A percentile compares a stretch with the other conserved stretches of the same genome.
These are phyloP conservation scores for Portevinia maculata DNA, from an alignment of 2,888 invertebrate genomes.

Conservation along the genomic window DNA sequence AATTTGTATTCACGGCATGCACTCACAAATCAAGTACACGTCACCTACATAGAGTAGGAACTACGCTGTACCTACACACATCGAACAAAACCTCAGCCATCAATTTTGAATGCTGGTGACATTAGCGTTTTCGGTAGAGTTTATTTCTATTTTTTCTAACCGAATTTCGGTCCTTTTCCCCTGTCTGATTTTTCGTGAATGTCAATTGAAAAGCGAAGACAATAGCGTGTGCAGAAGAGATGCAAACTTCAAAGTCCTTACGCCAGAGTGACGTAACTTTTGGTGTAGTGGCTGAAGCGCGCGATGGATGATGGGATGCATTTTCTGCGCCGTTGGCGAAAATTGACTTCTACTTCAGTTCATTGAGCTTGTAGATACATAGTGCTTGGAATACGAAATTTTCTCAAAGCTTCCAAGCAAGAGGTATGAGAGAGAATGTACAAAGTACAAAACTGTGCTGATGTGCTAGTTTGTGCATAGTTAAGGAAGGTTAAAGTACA, in stretches of 20 bases:
- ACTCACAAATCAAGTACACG: slow-evolving; percentile 52
- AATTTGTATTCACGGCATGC: slow-evolving; percentile 10
- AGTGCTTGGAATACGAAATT: slow-evolving; percentile 66
- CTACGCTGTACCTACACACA: neutral
- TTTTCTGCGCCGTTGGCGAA: slow-evolving; percentile 66
- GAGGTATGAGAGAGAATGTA: neutral
- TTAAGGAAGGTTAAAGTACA: slow-evolving; percentile 14
- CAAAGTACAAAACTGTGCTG: slow-evolving; percentile 11
- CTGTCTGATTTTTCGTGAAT: slow-evolving; percentile 49
- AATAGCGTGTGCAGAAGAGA: slow-evolving; percentile 45
- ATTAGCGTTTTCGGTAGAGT: slow-evolving; percentile 22
- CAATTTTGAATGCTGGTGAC: slow-evolving; percentile 66
- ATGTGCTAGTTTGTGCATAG: slow-evolving; percentile 57
- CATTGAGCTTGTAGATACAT: slow-evolving; percentile 50
- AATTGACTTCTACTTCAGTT: slow-evolving; percentile 70
- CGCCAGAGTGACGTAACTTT: slow-evolving; percentile 40
- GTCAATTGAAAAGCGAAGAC: slow-evolving; percentile 66
- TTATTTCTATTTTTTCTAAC: slow-evolving; percentile 3
- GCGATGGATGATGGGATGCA: slow-evolving; percentile 32
- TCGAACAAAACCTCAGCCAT: slow-evolving; percentile 37
- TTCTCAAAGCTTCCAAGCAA: slow-evolving; percentile 36
- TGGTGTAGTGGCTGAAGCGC: slow-evolving; percentile 4
- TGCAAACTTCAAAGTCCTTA: slow-evolving; percentile 58
- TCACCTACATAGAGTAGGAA: slow-evolving; percentile 20
- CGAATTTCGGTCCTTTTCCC: slow-evolving; percentile 1